Evolutionary conservation across 2,113 vertebrate genomes (phyloP).

Genomic region (Urocitellus parryii): DNA sequence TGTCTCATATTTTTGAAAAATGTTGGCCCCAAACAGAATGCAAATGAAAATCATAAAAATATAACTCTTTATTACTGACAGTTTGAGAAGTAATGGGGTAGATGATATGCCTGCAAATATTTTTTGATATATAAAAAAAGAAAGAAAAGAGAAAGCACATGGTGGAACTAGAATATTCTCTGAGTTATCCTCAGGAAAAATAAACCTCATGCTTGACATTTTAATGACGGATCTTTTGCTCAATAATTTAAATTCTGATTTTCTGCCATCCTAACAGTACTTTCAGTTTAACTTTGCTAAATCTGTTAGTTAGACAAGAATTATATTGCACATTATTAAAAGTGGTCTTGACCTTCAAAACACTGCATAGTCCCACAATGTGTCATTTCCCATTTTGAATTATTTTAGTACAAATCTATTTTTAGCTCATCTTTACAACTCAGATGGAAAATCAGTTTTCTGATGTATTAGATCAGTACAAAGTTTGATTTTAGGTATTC

Average conservation of each 20-base stretch:
- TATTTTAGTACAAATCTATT: not conserved
- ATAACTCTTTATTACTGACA: not conserved
- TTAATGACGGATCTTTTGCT: conserved; percentile 51
- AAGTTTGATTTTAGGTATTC: not conserved
- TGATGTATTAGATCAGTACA: not conserved
- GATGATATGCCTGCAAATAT: not conserved
- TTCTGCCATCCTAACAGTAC: not conserved
- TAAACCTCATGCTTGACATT: conserved; percentile 52
- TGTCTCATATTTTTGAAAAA: not conserved
- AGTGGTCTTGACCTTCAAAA: conserved; percentile 56
- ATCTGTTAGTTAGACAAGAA: conserved; percentile 18
- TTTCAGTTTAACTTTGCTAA: conserved; percentile 59
- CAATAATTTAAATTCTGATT: conserved; percentile 68
- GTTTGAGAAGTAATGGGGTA: not conserved
- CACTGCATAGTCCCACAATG: not conserved
- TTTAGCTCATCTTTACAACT: not conserved
- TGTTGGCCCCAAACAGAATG: not conserved
- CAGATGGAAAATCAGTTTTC: not conserved
- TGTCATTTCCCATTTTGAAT: not conserved
- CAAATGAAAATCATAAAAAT: not conserved
- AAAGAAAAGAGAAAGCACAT: not conserved
- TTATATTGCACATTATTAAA: conserved; percentile 38
- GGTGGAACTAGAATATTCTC: not conserved
- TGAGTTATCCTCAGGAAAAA: conserved; percentile 42
- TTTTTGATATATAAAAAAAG: conserved; percentile 8